These are phyloP conservation scores for Phymorhynchus buccinoides DNA, from an alignment of 1,140 invertebrate genomes.

Conservation along the genomic window DNA sequence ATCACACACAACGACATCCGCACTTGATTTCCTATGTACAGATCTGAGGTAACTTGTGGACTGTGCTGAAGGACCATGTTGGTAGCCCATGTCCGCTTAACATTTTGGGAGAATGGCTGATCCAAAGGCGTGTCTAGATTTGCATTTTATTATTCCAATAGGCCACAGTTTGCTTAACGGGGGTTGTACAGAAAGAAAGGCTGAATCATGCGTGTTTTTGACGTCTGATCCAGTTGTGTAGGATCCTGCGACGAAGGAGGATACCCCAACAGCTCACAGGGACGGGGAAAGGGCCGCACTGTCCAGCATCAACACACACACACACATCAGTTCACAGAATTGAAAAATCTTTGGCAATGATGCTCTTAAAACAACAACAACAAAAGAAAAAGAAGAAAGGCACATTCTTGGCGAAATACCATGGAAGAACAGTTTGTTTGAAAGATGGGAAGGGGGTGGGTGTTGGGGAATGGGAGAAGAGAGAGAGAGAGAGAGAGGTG, in stretches of 20 bases:
- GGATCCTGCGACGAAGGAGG: no score
- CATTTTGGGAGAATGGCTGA: no score
- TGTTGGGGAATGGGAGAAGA: neutral
- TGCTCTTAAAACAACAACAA: neutral
- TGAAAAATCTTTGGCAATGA: neutral
- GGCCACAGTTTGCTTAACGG: neutral
- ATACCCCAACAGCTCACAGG: neutral
- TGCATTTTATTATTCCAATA: no score
- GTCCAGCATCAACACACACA: neutral
- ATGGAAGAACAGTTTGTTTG: neutral
- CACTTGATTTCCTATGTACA: neutral
- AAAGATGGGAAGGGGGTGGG: neutral
- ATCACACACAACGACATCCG: neutral
- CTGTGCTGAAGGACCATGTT: neutral
- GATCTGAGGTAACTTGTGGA: neutral
- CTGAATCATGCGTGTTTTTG: neutral
- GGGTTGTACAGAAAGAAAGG: neutral
- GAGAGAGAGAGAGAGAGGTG: neutral
- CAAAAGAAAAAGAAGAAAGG: no score
- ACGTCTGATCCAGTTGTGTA: no score
- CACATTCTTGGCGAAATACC: neutral
- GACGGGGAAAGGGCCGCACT: neutral
- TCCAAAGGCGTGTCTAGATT: no score
- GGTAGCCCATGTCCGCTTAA: no score
- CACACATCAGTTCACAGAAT: neutral